phyloP scores from a whole-genome alignment of 2,888 invertebrate genomes.

The Acronicta psi region DNA sequence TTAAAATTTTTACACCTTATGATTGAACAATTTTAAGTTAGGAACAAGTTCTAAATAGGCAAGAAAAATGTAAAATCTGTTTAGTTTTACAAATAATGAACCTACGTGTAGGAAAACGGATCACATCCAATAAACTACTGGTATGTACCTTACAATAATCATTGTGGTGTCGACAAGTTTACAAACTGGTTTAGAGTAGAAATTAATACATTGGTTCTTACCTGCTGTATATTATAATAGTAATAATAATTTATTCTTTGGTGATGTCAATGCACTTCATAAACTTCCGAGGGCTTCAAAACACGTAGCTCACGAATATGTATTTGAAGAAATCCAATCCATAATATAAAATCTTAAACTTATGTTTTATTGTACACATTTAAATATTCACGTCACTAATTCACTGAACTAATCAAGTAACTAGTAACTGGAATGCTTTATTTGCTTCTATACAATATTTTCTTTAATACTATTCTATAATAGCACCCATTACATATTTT shows the following conservation, averaged over 20 bases:
- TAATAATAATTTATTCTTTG: conserved; percentile 7
- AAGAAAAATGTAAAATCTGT: too few species aligned
- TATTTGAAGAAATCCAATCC: conserved; percentile 26
- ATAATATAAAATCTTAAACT: conserved; percentile 34
- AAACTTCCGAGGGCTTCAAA: conserved; percentile 10
- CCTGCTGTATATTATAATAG: conserved; percentile 22
- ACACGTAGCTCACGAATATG: conserved; percentile 33
- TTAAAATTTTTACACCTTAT: too few species aligned
- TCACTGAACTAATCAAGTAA: conserved; percentile 25
- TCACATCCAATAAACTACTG: not conserved
- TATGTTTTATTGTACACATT: conserved; percentile 21
- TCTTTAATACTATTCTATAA: not conserved
- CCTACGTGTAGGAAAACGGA: not conserved
- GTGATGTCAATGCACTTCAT: conserved; percentile 23
- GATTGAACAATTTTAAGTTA: too few species aligned
- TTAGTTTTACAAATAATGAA: too few species aligned
- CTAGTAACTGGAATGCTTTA: conserved; percentile 30
- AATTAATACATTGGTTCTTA: conserved; percentile 21
- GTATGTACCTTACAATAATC: not conserved
- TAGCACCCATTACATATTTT: too few species aligned
- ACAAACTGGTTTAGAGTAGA: conserved; percentile 23
- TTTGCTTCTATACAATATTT: conserved; percentile 9
- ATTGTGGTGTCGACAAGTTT: conserved; percentile 6
- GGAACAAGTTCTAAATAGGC: too few species aligned
- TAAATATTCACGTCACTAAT: conserved; percentile 20